These are phyloP conservation scores for Antheraea mylitta DNA, from an alignment of 1,140 invertebrate genomes.

Conservation along the genomic window DNA sequence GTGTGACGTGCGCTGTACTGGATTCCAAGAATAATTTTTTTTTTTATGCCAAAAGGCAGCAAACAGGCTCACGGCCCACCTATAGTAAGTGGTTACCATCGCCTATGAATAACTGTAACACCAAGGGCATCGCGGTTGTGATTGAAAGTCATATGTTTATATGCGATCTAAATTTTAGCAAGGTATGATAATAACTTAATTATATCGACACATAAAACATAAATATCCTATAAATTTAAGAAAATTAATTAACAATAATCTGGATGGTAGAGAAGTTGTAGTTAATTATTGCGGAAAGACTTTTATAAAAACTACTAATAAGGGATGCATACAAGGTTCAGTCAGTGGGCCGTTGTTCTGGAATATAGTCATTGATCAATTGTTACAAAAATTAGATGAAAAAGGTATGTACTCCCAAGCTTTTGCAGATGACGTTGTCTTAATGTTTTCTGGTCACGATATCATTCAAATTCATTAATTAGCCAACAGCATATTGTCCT, in stretches of 20 bases:
- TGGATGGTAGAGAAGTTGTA: background rate
- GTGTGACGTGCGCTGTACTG: too few relatives aligned
- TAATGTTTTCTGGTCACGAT: background rate
- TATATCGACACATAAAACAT: too few relatives aligned
- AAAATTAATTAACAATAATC: background rate
- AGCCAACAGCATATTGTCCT: background rate
- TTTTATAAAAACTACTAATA: background rate
- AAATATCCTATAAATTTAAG: background rate
- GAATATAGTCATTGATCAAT: background rate
- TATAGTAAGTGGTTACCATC: too few relatives aligned
- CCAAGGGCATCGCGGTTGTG: too few relatives aligned
- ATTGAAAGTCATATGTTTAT: too few relatives aligned
- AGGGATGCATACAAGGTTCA: slow-evolving; percentile 4
- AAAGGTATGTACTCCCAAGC: background rate
- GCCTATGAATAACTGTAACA: too few relatives aligned
- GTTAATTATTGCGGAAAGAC: background rate
- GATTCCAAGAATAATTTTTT: too few relatives aligned
- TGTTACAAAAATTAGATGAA: background rate
- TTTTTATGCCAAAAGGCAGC: too few relatives aligned
- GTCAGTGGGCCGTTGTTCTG: background rate
- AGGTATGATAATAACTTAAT: too few relatives aligned
- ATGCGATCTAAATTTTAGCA: too few relatives aligned
- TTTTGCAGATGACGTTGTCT: background rate
- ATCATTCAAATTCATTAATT: background rate
- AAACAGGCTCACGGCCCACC: too few relatives aligned